Evolutionary conservation across 2,888 invertebrate genomes (phyloP), one percentile per base, ranked within the genome.

Genomic region (Pecten maximus): DNA sequence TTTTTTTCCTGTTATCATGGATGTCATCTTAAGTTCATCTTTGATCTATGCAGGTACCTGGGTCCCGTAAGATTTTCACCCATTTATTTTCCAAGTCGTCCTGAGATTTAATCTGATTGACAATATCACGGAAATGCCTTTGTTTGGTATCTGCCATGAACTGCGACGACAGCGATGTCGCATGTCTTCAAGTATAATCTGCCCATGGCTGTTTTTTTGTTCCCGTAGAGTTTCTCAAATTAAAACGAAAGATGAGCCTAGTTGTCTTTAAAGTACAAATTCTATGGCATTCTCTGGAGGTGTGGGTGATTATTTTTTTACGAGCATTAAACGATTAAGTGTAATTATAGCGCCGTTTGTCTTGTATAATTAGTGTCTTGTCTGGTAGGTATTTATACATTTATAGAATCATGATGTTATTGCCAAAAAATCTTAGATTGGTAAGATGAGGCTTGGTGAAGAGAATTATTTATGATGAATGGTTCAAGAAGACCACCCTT

Each of bases 41-140:
- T 74, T 74, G 74, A 74, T 74, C 74, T 74, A 74, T 74, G 74
- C 28, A 74, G 74, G 74, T 74, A 74, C 74, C 74, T 74, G 74
- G 74, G 74, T 74, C 74, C 74, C 35, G 74, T 74, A 74, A 74
- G 74, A 74, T 74, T 74, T 74, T 74, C 74, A 74, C 74, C 74
- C 74, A 74, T 74, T 74, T 74, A 74, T 74, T 74, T 74, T 74
- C 35, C 28, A 2, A 74, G 74, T 74, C 74, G 74, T 74, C 74
- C 28, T 12, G 6, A 74, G 74, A 74, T 74, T 74, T 74, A 74
- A 74, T 74, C 74, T 74, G 74, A 15, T 28, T 74, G 74, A 74
- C 74, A 74, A 74, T 74, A 74, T 74, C 74, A 28, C 74, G 74
- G 74, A 28, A 74, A 74, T 35, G 74, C 35, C 74, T 74, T 74